Evolutionary conservation across 2,797 vertebrate species (phyloP).

Genomic region (Emydoidea blandingii): DNA sequence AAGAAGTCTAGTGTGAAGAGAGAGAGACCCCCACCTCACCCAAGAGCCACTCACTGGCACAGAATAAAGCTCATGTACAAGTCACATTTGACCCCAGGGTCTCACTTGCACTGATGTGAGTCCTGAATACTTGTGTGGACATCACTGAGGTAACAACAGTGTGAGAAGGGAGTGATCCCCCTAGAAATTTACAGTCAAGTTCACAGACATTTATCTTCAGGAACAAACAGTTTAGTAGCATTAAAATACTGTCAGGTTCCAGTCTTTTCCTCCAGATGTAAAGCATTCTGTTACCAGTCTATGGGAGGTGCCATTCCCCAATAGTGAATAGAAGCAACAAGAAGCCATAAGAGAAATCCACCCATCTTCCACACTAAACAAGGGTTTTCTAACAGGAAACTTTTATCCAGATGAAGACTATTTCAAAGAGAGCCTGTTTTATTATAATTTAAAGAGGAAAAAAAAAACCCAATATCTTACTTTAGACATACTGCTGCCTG

Average conservation of each 20-base stretch:
- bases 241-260: background rate
- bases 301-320: background rate
- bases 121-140: background rate
- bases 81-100: background rate
- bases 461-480: background rate
- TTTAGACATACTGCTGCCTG: background rate
- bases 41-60: background rate
- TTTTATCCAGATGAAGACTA: background rate
- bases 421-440: background rate
- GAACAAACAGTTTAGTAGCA: background rate
- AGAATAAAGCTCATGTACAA: background rate
- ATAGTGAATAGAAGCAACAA: background rate
- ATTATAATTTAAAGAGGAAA: background rate
- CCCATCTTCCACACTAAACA: background rate
- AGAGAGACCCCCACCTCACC: background rate
- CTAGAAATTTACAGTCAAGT: background rate
- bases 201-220: background rate
- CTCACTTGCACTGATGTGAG: background rate
- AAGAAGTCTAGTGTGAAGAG: background rate
- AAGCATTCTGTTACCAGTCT: background rate
- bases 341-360: background rate
- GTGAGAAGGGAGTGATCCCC: fast-evolving
- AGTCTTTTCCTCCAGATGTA: background rate
- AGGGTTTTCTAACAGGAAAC: background rate
- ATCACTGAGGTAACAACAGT: fast-evolving